These are phyloP conservation scores for Calosoma granatense DNA, from an alignment of 1,140 invertebrate species.

Conservation along the genomic window DNA sequence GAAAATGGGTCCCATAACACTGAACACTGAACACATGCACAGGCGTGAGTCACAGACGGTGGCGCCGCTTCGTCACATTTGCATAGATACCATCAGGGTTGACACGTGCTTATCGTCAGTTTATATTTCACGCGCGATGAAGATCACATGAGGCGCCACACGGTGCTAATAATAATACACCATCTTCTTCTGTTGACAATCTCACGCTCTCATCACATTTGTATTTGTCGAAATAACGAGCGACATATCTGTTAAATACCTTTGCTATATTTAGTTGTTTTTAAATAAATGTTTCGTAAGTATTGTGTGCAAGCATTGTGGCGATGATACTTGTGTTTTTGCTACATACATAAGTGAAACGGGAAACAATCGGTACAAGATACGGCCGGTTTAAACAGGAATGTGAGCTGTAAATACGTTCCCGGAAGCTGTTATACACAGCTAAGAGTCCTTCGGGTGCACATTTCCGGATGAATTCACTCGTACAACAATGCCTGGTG, in stretches of 20 bases:
- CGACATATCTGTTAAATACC: not conserved
- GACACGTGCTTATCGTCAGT: constrained; percentile 3
- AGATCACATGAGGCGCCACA: not conserved
- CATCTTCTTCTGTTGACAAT: too few relatives aligned
- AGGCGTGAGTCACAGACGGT: not conserved
- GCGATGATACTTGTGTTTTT: not conserved
- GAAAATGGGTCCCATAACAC: too few relatives aligned
- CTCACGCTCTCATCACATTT: too few relatives aligned
- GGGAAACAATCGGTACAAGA: too few relatives aligned
- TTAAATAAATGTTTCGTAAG: not conserved
- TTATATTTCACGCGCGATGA: constrained; percentile 1
- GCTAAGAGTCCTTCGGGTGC: not conserved
- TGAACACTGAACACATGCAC: too few relatives aligned
- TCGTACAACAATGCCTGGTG: constrained; percentile 2
- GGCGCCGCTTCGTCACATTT: not conserved
- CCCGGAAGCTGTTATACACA: not conserved
- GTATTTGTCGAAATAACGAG: not conserved
- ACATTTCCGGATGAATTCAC: not conserved
- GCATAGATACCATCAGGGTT: constrained; percentile 4
- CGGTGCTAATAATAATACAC: not conserved
- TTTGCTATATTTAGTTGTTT: not conserved
- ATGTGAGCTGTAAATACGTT: not conserved
- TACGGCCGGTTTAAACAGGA: not conserved
- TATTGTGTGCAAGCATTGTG: not conserved
- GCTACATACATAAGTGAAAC: not conserved